Evolutionary conservation across 2,888 invertebrate species (phyloP).

Genomic region (Stomorhina lunata): DNA sequence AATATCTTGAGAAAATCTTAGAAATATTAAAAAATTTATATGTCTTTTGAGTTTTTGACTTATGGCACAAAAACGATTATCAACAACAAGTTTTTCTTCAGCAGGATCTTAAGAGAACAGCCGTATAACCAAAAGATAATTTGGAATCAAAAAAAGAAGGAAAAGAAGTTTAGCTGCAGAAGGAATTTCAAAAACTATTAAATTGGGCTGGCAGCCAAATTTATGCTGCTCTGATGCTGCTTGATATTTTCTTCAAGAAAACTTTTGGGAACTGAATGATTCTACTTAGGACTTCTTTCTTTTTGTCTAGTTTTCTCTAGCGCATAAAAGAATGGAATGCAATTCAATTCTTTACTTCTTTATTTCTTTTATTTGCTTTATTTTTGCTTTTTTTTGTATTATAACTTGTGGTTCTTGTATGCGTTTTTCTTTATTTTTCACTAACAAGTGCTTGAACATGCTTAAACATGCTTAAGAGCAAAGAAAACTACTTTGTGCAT

Average conservation of each 20-base stretch:
- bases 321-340: conserved; percentile 51
- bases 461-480: conserved; percentile 55
- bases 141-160: too few relatives aligned
- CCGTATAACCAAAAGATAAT: background rate
- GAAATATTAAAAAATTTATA: conserved; percentile 63
- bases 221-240: conserved; percentile 49
- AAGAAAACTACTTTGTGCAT: conserved; percentile 36
- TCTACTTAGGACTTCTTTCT: background rate
- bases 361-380: background rate
- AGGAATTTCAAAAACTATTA: conserved; percentile 58
- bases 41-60: conserved; percentile 64
- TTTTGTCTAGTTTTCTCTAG: background rate
- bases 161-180: conserved; percentile 35
- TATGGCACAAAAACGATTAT: conserved; percentile 60
- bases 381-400: conserved; percentile 10
- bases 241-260: conserved; percentile 11
- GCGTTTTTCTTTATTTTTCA: background rate
- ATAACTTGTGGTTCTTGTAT: conserved; percentile 38
- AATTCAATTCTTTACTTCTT: conserved; percentile 33
- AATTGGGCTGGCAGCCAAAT: conserved; percentile 66
- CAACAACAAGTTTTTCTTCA: conserved; percentile 50
- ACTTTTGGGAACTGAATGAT: conserved; percentile 20
- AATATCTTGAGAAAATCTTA: conserved; percentile 54
- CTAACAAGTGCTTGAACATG: conserved; percentile 58
- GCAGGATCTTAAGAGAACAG: conserved; percentile 18